Base-by-base conservation (phyloP, 2,797 vertebrate genomes). In the Semaprochilodus insignis region DNA sequence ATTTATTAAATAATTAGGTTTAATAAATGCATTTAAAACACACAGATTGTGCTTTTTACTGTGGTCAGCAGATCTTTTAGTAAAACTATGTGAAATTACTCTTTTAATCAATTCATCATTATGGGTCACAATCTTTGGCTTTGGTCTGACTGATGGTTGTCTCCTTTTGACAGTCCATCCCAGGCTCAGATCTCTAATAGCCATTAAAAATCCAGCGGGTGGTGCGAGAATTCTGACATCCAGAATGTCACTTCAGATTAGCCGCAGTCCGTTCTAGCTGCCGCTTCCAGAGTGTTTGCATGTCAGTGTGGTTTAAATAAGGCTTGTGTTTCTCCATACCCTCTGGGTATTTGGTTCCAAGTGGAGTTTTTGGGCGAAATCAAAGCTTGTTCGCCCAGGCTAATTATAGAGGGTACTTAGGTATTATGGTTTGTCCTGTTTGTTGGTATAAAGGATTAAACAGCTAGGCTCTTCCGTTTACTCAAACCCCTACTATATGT, bases 211-310 rank as follows among this genome's bases (percentile, higher is more conserved):
- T 83, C 76, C 90, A 92, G 89, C 91, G 91, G 90, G 91, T 93
- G 91, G 92, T 93, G 91, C 82, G 88, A 94, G 93, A 90, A 93
- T 91, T 92, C 83, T 92, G 90, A 93, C 92, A 92, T 93, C 91
- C 90, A 88, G 85, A 89, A 71, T 87, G 93, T 93, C 93, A 91
- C 87, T 88, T 83, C 78, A 83, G 59, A 90, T 95, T 93, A 94
- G 84, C 72, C 77, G 88, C 67, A 81, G 85, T 52, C 89, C 70
- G 73, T 48, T n/a, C 91, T 86, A 90, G 85, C 87, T 85, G 78
- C 87, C 80, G 77, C 87, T 91, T 81, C 82, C 86, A 91, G 89
- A 83, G 77, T 74, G 83, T 82, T 83, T 80, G 80, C 40, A 19
- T 77, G 83, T 77, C 85, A 74, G 36, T 77, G 72, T 85, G 80